phyloP scores from a whole-genome alignment of 2,888 invertebrate species.

The Branchinecta sandiegonensis region DNA sequence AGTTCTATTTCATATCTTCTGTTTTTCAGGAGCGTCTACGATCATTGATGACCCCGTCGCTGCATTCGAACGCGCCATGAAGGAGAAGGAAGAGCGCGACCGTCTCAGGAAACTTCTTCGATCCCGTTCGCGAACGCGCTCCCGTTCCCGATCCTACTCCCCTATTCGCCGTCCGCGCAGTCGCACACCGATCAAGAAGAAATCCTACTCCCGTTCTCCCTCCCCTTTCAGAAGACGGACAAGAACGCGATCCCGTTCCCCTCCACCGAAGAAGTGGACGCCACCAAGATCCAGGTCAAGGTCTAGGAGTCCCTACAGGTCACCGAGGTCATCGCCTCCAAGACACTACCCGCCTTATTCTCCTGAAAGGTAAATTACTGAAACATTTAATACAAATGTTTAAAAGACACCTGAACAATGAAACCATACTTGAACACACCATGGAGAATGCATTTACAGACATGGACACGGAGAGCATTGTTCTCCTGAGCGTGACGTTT shows the following conservation, averaged over 20 bases:
- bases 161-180: neutral
- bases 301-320: constrained; percentile 4
- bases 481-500: no score
- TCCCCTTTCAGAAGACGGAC: constrained; percentile 5
- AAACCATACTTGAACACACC: no score
- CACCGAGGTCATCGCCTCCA: neutral
- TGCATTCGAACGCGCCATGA: constrained; percentile 69
- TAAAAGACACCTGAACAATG: no score
- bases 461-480: no score
- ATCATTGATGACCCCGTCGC: constrained; percentile 69
- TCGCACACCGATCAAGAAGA: constrained; percentile 10
- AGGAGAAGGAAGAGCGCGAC: constrained; percentile 64
- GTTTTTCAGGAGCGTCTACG: constrained; percentile 17
- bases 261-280: neutral
- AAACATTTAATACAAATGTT: no score
- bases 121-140: constrained; percentile 28
- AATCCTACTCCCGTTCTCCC: constrained; percentile 10
- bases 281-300: neutral
- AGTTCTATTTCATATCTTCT: neutral
- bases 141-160: constrained; percentile 29
- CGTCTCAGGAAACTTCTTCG: constrained; percentile 25
- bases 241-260: neutral
- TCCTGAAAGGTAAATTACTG: neutral
- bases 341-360: constrained; percentile 2
- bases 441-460: no score